Percentiles rank a stretch among this genome's conserved stretches.
These are phyloP conservation scores for Astyanax mexicanus DNA, from an alignment of 2,797 vertebrate species.

Conservation along the genomic window DNA sequence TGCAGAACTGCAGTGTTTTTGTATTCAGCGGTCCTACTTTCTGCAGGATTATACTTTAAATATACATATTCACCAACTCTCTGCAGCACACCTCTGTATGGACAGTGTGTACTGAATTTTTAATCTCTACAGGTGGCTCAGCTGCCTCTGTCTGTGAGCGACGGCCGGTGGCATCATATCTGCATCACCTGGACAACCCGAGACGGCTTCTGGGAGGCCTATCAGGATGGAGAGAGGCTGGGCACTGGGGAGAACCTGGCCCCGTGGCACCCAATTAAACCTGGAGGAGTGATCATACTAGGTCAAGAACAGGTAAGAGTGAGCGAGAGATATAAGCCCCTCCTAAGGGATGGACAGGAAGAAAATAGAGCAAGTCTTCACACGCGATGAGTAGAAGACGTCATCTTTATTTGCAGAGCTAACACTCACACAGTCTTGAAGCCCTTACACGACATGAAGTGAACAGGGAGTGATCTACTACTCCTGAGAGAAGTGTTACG, in stretches of 20 bases:
- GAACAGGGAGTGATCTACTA: not conserved
- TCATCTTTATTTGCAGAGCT: slow-evolving; percentile 36
- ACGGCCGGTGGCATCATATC: slow-evolving; percentile 97
- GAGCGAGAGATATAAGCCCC: slow-evolving; percentile 8
- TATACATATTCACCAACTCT: not conserved
- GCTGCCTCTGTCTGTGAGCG: slow-evolving; percentile 92
- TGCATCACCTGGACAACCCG: slow-evolving; percentile 97
- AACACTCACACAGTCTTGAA: not conserved
- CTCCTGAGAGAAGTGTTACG: not conserved
- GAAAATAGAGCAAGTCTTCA: slow-evolving; percentile 56
- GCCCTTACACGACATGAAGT: not conserved
- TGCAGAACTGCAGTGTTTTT: not conserved
- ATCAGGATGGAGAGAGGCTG: slow-evolving; percentile 95
- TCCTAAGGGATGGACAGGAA: slow-evolving; percentile 20
- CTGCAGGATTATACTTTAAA: slow-evolving; percentile 1
- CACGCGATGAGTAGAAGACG: slow-evolving; percentile 58
- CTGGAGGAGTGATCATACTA: slow-evolving; percentile 94
- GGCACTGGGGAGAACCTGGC: slow-evolving; percentile 97
- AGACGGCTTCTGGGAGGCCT: slow-evolving; percentile 98
- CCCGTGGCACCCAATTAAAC: slow-evolving; percentile 99
- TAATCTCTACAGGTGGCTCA: slow-evolving; percentile 86
- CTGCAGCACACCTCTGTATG: not conserved
- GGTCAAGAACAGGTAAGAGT: slow-evolving; percentile 96
- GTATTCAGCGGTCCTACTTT: not conserved
- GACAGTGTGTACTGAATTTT: not conserved